Evolutionary conservation across 92 coral and sea anemone species (phyloP).

Genomic region (Hydrozoanthus gracilis): DNA sequence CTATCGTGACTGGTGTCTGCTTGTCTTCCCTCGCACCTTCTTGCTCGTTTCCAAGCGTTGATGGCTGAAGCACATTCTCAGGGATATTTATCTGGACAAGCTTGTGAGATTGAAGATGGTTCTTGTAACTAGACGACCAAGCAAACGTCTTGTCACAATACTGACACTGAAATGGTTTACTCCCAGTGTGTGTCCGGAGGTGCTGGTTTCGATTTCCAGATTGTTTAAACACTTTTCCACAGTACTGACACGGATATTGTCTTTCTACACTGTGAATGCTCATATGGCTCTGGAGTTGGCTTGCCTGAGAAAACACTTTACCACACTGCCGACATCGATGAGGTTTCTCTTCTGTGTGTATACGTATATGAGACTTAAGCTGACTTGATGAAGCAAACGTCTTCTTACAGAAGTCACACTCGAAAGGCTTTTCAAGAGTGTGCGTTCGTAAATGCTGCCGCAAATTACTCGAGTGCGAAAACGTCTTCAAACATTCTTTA

Average conservation of each 20-base stretch:
- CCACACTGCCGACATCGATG: conserved; percentile 40
- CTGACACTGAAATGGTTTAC: conserved; percentile 43
- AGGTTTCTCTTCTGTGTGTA: conserved; percentile 38
- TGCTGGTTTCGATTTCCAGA: conserved; percentile 43
- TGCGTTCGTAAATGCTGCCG: conserved; percentile 44
- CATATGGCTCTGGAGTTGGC: conserved; percentile 28
- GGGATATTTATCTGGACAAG: background rate
- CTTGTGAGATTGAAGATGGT: conserved; percentile 39
- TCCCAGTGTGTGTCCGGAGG: conserved; percentile 37
- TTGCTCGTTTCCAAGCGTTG: background rate
- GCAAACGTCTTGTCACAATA: conserved; percentile 41
- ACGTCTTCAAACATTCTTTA: conserved; percentile 40
- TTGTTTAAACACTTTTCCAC: conserved; percentile 41
- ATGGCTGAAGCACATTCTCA: background rate
- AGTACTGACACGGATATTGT: conserved; percentile 38
- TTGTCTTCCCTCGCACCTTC: background rate
- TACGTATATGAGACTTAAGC: conserved; percentile 44
- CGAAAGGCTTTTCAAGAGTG: conserved; percentile 41
- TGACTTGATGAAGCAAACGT: conserved; percentile 44
- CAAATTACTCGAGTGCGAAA: conserved; percentile 40
- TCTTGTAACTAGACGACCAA: conserved; percentile 46
- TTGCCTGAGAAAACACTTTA: conserved; percentile 28
- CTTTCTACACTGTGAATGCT: conserved; percentile 11
- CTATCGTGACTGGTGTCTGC: background rate
- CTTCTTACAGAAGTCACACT: conserved; percentile 44